Evolutionary conservation across 1,140 invertebrate genomes (phyloP), one percentile per base, ranked within the genome.

Genomic region (Pachypeltis micranthus): DNA sequence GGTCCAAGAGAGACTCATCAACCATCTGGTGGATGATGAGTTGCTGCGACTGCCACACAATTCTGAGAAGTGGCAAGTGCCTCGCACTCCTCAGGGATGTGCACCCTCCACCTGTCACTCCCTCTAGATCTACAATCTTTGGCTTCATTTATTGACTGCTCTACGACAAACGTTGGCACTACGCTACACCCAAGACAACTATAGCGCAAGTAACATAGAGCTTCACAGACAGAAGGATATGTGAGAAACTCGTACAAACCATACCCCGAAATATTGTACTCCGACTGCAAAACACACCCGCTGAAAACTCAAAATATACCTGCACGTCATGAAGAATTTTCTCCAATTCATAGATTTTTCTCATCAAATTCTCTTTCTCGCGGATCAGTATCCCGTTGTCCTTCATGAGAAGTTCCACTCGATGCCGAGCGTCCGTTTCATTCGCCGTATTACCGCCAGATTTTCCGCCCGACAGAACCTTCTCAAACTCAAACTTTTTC

Each of bases 291-390:
- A 16, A 55, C 14, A 55, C 14, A 55, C 14, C 21, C 7, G 7
- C 14, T 23, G 7, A 55, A 10, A 55, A 10, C 21, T 16, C 51
- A 7, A 14, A 55, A 57, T 27, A 23, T 61, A 61, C 59, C 39
- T 61, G 24, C 1, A 26, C 21, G 23, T 44, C 16, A 2, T 25
- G 44, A 55, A 62, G 51, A 16, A 54, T 51, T 28, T 29, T 29
- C 29, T 62, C 44, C 19, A 25, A 28, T 29, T 62, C 51, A 21
- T 16, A 27, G 7, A 55, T 19, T 39, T 23, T 62, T 25, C 16
- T 26, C 34, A 39, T 12, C 27, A 62, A 44, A 29, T 28, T 25
- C 2, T 39, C 24, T 62, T 62, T 62, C 55, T 62, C 61, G 25
- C 55, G 19, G 26, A 2, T 12, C n/a, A 62, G 26, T 26, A 54